Percentiles rank a stretch among this genome's conserved stretches.
Evolutionary conservation across 2,888 invertebrate genomes (phyloP).

Genomic region (Autographa gamma): DNA sequence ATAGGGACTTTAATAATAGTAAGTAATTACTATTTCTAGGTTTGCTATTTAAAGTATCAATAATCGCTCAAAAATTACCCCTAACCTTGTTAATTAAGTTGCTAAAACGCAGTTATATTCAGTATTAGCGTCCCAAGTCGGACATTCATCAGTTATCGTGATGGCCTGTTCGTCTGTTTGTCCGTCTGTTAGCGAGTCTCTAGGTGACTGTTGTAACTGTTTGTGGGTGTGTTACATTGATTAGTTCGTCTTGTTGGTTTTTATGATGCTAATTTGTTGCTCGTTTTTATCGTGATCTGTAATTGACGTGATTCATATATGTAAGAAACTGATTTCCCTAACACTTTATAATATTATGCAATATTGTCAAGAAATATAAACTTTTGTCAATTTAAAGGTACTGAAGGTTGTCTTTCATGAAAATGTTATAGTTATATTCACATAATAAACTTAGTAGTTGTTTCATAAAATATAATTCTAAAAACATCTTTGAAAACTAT

Average conservation of each 20-base stretch:
- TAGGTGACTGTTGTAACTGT: constrained; percentile 58
- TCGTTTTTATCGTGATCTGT: constrained; percentile 45
- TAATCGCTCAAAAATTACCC: constrained; percentile 19
- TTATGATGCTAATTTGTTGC: constrained; percentile 21
- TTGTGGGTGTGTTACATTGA: constrained; percentile 37
- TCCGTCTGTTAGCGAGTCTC: constrained; percentile 60
- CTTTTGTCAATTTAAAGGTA: too few relatives aligned
- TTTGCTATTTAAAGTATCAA: constrained; percentile 18
- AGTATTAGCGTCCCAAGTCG: constrained; percentile 59
- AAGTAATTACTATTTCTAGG: too few relatives aligned
- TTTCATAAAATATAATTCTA: too few relatives aligned
- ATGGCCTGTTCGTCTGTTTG: constrained; percentile 67
- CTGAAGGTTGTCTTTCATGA: too few relatives aligned
- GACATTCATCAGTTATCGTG: constrained; percentile 63
- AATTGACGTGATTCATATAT: constrained; percentile 23
- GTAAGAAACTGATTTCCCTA: neutral
- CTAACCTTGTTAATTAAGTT: constrained; percentile 45
- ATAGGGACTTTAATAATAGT: too few relatives aligned
- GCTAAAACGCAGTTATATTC: constrained; percentile 59
- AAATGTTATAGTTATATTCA: too few relatives aligned
- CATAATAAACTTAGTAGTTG: too few relatives aligned
- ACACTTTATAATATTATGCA: neutral
- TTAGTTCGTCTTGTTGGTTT: constrained; percentile 36
- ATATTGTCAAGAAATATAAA: neutral
- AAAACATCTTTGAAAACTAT: constrained; percentile 12